Base-by-base conservation (phyloP, 1,140 invertebrate species). In the Araneus ventricosus region DNA sequence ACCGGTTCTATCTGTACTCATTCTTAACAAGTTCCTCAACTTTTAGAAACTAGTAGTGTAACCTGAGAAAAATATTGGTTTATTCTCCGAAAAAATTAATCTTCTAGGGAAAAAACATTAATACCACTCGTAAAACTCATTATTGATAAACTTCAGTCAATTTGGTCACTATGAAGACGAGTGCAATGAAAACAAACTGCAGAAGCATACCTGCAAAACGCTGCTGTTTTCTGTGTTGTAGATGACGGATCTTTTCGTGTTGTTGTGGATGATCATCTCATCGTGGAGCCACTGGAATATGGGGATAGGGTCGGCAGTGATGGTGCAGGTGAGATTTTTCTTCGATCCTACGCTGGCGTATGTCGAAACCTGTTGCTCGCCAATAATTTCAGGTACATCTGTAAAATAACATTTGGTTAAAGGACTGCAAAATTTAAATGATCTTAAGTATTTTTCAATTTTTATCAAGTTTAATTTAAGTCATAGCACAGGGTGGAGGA, bases 341-440 rank as follows among this genome's bases (percentile, higher is more conserved):
- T 27, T 84, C 8, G 75, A 14, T 7, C 92, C 86, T 30, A 82
- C 61, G 10, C 87, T 82, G 27, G 92, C 87, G 30, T 82, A 93
- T 24, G 57, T 52, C 8, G 41, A 34, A 27, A 84, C n/a, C 5
- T 34, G 63, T 10, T 88, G 70, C 14, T 93, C 86, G 30, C 87
- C 92, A 63, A 89, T 84, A 17, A 93, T 57, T 93, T 93, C 92
- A 75, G 92, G 92, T 8, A 41, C 34, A 84, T 93, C 92, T 93
- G 61, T 1, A 87, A 88, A 22, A 67, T 41, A 52, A 57, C 22
- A 10, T 34, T 3, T 22, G 0, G 30, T 52, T 75, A 57, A n/a
- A 14, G 14, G 24, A 75, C 30, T 37, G 17, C 17, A 75, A 75
- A 20, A 70, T 27, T 0, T 6, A 75, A 5, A 34, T 4, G 3